Evolutionary conservation across 2,113 vertebrate genomes (phyloP).

Genomic region (Orthonyx spaldingii): DNA sequence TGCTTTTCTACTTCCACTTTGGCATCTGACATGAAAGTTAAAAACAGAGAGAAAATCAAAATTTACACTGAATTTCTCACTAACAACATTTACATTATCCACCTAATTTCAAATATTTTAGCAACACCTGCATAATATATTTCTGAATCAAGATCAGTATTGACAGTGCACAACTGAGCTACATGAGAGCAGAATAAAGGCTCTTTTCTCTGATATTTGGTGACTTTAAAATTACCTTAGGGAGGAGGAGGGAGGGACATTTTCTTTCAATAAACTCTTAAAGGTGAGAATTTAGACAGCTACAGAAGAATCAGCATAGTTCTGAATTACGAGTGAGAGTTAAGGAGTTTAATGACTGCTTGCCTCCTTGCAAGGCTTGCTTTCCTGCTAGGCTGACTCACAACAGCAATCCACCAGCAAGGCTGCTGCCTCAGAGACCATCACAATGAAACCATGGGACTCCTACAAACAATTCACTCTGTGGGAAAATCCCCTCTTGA

Average conservation of each 20-base stretch:
- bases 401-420: conserved; percentile 54
- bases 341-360: conserved; percentile 47
- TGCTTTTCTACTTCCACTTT: not conserved
- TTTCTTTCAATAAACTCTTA: not conserved
- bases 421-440: conserved; percentile 32
- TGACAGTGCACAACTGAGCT: not conserved
- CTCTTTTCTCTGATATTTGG: not conserved
- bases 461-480: conserved; percentile 69
- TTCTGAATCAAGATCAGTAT: not conserved
- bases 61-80: not conserved
- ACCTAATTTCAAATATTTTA: not conserved
- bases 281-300: conserved; percentile 23
- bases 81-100: not conserved
- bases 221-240: not conserved
- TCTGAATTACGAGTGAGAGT: conserved; percentile 14
- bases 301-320: not conserved
- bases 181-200: not conserved
- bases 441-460: conserved; percentile 60
- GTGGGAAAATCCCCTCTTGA: conserved; percentile 58
- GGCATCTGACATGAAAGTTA: not conserved
- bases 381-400: conserved; percentile 57
- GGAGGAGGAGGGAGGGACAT: not conserved
- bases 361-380: conserved; percentile 47
- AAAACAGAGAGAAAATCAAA: not conserved
- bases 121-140: not conserved